Conservation (phyloP, 1,140 invertebrate species). For the Zaprionus davidi region DNA sequence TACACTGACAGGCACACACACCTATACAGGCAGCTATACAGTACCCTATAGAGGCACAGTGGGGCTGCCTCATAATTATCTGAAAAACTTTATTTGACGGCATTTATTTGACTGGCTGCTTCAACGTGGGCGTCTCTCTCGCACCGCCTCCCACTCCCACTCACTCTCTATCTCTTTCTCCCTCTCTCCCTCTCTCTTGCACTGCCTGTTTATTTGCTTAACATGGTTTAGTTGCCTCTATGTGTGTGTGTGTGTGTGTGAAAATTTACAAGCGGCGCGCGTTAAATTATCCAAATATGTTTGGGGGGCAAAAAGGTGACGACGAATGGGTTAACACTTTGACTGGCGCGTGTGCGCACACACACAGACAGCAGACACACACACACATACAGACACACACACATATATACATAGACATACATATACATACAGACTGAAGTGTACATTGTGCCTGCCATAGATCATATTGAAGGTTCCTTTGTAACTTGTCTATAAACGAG, state of each 20-base stretch:
- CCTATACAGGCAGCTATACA: not conserved
- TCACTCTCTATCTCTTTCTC: not conserved
- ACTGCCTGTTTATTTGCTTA: conserved; percentile 73
- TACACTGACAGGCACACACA: conserved; percentile 23
- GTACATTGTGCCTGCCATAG: too few relatives aligned
- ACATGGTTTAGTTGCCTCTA: conserved; percentile 71
- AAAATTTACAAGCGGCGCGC: conserved; percentile 78
- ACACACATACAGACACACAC: not conserved
- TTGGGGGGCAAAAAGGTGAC: conserved; percentile 77
- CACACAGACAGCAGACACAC: not conserved
- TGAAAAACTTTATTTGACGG: conserved; percentile 77
- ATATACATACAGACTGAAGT: not conserved
- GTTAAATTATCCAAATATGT: conserved; percentile 82
- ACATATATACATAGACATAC: not conserved
- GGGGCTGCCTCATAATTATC: conserved; percentile 67
- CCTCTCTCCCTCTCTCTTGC: conserved; percentile 19
- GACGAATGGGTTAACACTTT: conserved; percentile 79
- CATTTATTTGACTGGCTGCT: conserved; percentile 78
- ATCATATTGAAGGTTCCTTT: not conserved
- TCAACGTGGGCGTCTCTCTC: conserved; percentile 21
- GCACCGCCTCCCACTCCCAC: not conserved
- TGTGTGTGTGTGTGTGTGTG: conserved; percentile 39
- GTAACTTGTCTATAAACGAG: not conserved
- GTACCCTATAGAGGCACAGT: not conserved
- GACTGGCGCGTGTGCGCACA: conserved; percentile 24